Conservation (phyloP, 2,888 invertebrate genomes). For the Acronicta psi region DNA sequence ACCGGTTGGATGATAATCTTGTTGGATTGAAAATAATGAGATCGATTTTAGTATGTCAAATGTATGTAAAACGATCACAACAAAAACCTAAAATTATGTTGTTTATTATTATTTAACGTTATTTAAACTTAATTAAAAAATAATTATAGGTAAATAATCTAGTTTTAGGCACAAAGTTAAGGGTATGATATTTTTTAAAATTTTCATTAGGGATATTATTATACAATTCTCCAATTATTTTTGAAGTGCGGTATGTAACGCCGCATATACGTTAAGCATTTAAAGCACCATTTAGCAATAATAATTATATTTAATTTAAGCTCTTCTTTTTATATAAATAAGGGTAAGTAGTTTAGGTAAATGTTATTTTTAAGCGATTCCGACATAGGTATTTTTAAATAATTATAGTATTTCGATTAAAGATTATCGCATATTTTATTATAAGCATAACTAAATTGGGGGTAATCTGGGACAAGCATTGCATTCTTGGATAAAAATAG, state of each 20-base stretch:
- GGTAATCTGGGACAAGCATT: constrained; percentile 71
- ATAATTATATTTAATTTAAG: constrained; percentile 38
- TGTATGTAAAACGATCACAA: too few species aligned
- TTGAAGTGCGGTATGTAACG: constrained; percentile 1
- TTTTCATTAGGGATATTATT: not conserved
- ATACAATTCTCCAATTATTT: constrained; percentile 4
- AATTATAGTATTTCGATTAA: not conserved
- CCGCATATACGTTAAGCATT: constrained; percentile 38
- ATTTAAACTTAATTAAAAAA: too few species aligned
- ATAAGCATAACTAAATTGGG: constrained; percentile 65
- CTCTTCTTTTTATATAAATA: constrained; percentile 20
- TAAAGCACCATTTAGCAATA: constrained; percentile 54
- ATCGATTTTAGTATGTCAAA: too few species aligned
- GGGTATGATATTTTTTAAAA: not conserved
- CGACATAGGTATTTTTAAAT: constrained; percentile 1
- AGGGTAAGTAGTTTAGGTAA: not conserved
- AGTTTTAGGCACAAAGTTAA: too few species aligned
- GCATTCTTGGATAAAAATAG: constrained; percentile 75
- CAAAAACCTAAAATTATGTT: too few species aligned
- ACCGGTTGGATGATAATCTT: too few species aligned
- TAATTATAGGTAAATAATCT: too few species aligned
- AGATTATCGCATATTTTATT: constrained; percentile 24
- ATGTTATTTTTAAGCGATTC: constrained; percentile 32
- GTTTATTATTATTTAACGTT: too few species aligned
- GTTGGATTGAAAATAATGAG: not conserved